Evolutionary conservation across 1,140 invertebrate species (phyloP).

Genomic region (Drosophila aff.): DNA sequence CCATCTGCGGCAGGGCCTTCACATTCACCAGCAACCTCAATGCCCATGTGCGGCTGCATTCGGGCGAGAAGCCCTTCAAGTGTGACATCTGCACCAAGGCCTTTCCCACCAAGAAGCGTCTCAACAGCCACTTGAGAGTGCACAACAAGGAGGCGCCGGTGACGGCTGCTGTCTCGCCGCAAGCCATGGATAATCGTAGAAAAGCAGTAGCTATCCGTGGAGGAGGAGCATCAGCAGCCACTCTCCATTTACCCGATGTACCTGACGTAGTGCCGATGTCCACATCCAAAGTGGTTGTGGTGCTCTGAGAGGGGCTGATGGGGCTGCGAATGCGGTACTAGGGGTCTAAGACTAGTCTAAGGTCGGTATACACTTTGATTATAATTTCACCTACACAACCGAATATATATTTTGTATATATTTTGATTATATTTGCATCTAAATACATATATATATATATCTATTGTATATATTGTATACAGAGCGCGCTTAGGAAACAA

Average conservation of each 20-base stretch:
- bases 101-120: slow-evolving; percentile 75
- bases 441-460: too few relatives aligned
- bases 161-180: slow-evolving; percentile 2
- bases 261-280: slow-evolving; percentile 62
- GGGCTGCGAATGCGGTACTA: neutral
- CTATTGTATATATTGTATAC: neutral
- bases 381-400: too few relatives aligned
- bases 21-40: slow-evolving; percentile 83
- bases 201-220: neutral
- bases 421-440: neutral
- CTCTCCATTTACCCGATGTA: slow-evolving; percentile 42
- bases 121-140: slow-evolving; percentile 68
- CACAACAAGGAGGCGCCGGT: slow-evolving; percentile 65
- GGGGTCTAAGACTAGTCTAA: slow-evolving; percentile 27
- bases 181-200: neutral
- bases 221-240: neutral
- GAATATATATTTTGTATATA: neutral
- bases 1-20: slow-evolving; percentile 73
- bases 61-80: slow-evolving; percentile 88
- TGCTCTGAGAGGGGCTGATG: slow-evolving; percentile 44
- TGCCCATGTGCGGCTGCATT: slow-evolving; percentile 87
- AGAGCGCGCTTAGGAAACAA: neutral
- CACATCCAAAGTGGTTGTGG: slow-evolving; percentile 69
- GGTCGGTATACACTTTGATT: neutral
- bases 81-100: slow-evolving; percentile 70